Base-by-base conservation (phyloP, 2,113 vertebrate species). In the Raja brachyura region DNA sequence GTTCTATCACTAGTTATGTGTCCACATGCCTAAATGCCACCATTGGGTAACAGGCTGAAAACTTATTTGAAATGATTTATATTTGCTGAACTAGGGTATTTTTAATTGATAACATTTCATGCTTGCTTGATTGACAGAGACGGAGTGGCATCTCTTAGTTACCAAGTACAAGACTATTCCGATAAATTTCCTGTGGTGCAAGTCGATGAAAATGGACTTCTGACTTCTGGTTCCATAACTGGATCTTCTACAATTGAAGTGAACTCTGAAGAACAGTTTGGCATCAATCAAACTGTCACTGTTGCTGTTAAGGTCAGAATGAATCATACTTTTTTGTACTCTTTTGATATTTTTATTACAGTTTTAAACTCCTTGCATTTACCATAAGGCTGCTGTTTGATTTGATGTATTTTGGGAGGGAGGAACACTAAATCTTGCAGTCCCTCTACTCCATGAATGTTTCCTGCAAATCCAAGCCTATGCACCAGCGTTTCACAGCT, bases 161-260 rank as follows among this genome's bases (percentile, higher is more conserved):
- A 98, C 95, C 97, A 93, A 1, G 94, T 99, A 93, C 94, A 98
- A 90, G 96, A 97, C 3, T 97, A 94, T 61, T 96, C 97, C 0
- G 97, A 97, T 74, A 96, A 96, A 94, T 88, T 93, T 90, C 95
- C 97, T n/a, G 94, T 98, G 0, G 96, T 98, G 61, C 96, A 96
- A 66, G 94, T 98, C 0, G 97, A 98, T 56, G 96, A 97, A 88
- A 97, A 97, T 93, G 98, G 98, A 90, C 94, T 97, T 66, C 96
- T 99, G 59, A 95, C 93, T 0, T 97, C 98, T 0, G 96, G 97
- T 0, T 96, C 98, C 1, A 94, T 96, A 39, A 96, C 97, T 0
- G 98, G 98, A 74, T 95, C 94, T 0, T 97, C 98, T 28, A 97
- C 96, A 0, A 94, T 99, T 3, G 96, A 98, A 95, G 95, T 99